Evolutionary conservation across 1,140 invertebrate species (phyloP).

Genomic region (Drosophila asahinai): DNA sequence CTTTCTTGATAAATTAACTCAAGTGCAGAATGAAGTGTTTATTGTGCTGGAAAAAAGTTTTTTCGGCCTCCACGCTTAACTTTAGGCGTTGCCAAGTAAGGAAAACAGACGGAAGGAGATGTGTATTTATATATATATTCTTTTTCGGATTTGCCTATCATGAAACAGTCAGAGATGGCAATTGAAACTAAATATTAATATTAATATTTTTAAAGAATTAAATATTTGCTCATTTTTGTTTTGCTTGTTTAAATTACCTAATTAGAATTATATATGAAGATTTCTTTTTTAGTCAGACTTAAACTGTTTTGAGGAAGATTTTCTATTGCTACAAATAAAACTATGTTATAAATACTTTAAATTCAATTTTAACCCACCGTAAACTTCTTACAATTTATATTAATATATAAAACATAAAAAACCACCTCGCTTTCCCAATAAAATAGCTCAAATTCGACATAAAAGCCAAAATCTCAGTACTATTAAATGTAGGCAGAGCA

Average conservation of each 20-base stretch:
- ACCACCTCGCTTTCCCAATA: too few species aligned
- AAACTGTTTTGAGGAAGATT: not conserved
- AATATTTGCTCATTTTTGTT: not conserved
- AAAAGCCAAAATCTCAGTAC: not conserved
- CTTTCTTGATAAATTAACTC: slow-evolving; percentile 81
- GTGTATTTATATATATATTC: not conserved
- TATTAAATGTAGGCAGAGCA: slow-evolving; percentile 20
- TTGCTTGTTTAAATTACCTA: not conserved
- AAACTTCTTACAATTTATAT: not conserved
- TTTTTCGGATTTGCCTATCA: not conserved
- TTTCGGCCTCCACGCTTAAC: slow-evolving; percentile 5
- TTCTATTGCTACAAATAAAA: not conserved
- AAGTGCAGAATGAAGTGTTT: slow-evolving; percentile 80
- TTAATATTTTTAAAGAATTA: too few species aligned
- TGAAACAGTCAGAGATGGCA: not conserved
- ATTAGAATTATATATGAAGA: not conserved
- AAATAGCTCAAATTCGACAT: not conserved
- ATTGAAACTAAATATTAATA: not conserved
- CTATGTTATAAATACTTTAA: not conserved
- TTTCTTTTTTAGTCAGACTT: not conserved
- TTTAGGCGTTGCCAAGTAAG: slow-evolving; percentile 28
- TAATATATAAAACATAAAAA: not conserved
- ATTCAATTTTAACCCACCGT: fast-evolving
- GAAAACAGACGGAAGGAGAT: not conserved
- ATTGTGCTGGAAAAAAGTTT: slow-evolving; percentile 68